Conservation (phyloP, 92 coral and sea anemone genomes). For the Zoanthus sociatus region DNA sequence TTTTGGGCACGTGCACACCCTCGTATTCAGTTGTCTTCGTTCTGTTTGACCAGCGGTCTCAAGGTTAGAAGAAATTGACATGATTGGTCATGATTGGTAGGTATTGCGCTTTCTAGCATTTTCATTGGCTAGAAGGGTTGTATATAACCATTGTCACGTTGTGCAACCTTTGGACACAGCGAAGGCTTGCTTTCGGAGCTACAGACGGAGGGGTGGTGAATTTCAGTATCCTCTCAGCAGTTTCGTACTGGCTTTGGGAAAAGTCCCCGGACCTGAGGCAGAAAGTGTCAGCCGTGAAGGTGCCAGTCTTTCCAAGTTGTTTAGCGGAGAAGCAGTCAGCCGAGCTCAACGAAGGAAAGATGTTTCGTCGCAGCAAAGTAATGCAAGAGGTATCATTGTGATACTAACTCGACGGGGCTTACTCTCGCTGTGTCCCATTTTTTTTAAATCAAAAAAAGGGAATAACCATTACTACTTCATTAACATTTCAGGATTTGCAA, state of each 20-base stretch:
- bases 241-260: slow-evolving; percentile 98
- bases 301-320: slow-evolving; percentile 78
- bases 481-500: slow-evolving; percentile 5
- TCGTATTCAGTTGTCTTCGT: no score
- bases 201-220: slow-evolving; percentile 77
- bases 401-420: slow-evolving; percentile 99
- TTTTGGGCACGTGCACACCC: no score
- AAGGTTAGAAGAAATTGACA: background rate
- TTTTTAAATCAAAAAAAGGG: slow-evolving; percentile 93
- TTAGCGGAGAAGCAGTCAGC: slow-evolving; percentile 86
- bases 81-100: slow-evolving; percentile 41
- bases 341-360: slow-evolving; percentile 83
- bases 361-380: slow-evolving; percentile 98
- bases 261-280: slow-evolving; percentile 99
- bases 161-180: slow-evolving; percentile 86
- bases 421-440: slow-evolving; percentile 99
- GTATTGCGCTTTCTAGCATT: background rate
- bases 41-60: background rate
- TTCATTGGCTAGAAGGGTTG: slow-evolving; percentile 46
- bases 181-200: slow-evolving; percentile 99
- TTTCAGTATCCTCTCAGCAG: slow-evolving; percentile 80
- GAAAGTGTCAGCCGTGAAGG: slow-evolving; percentile 96
- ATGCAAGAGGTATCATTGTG: slow-evolving; percentile 80
- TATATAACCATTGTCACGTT: slow-evolving; percentile 12
- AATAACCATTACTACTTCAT: slow-evolving; percentile 65